Base-by-base conservation (phyloP, 1,140 invertebrate species). In the Proales similis region DNA sequence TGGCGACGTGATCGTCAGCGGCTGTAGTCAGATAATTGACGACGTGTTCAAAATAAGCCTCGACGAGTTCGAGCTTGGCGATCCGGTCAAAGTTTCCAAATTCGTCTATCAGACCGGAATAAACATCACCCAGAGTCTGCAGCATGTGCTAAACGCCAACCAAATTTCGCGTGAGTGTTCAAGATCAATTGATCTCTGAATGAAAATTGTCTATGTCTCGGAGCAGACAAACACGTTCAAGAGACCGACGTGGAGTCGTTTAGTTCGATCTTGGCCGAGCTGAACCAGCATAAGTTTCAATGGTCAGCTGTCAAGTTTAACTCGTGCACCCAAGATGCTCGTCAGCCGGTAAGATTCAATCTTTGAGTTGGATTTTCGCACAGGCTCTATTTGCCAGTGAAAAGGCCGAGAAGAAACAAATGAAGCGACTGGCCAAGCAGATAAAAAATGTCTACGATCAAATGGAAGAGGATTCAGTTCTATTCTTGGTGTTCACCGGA, bases 1-100 rank as follows among this genome's bases (percentile, higher is more conserved):
- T 57, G 51, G 51, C 11, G 51, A 57, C 45, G 51, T 57, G 17
- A 57, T 57, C 11, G 29, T 57, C 30, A 57, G 45, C 32, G 51
- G 51, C 29, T 57, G 51, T 39, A 57, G 36, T 7, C 33, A 57
- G 5, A 12, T 20, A 4, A 38, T 20, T 12, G 20, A 14, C 5
- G 17, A 36, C 9, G 19, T 57, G 39, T 36, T 42, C 17, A 36
- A 9, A 3, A 46, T 46, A 26, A 24, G 43, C 20, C 26, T 57
- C 20, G 36, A 57, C 11, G 42, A 30, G 9, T 39, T 14, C 9
- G 36, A 43, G 12, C 20, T 43, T 14, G 45, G 36, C n/a, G 19
- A 57, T 42, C 14, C 27, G 12, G 33, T 17, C 11, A 57, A 5
- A n/a, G 45, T 57, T 26, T 42, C 33, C 6, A 57, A 57, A 29